Evolutionary conservation across 2,888 invertebrate genomes (phyloP).

Genomic region (Amphipyra berbera): DNA sequence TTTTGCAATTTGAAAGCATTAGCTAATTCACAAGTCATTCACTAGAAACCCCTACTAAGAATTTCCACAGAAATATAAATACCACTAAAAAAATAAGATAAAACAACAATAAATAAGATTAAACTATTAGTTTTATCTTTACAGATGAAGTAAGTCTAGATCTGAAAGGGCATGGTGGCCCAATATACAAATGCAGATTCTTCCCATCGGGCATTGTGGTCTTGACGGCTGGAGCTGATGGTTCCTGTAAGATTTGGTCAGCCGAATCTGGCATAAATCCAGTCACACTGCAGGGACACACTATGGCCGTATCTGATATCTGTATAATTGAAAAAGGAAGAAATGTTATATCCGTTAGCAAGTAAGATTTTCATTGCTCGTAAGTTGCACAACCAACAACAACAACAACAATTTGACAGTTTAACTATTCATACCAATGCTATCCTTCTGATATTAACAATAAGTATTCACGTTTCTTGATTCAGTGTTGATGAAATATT

Average conservation of each 20-base stretch:
- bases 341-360: slow-evolving; percentile 92
- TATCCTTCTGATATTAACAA: no score
- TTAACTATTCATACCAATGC: no score
- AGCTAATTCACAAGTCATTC: no score
- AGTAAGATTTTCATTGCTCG: slow-evolving; percentile 75
- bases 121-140: slow-evolving; percentile 5
- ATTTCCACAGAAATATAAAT: no score
- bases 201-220: slow-evolving; percentile 93
- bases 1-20: no score
- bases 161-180: slow-evolving; percentile 92
- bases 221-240: slow-evolving; percentile 92
- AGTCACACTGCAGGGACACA: slow-evolving; percentile 91
- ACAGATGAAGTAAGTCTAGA: slow-evolving; percentile 82
- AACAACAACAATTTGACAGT: no score
- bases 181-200: slow-evolving; percentile 91
- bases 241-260: slow-evolving; percentile 92
- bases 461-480: no score
- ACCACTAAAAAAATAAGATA: neutral
- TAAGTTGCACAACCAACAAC: no score
- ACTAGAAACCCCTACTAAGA: no score
- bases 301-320: slow-evolving; percentile 91
- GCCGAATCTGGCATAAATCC: slow-evolving; percentile 92
- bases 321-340: slow-evolving; percentile 92
- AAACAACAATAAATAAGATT: neutral
- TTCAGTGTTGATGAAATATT: no score